Percentiles rank a stretch among this genome's conserved stretches.
These are phyloP conservation scores for Epirrhoe tristata DNA, from an alignment of 2,888 invertebrate species.

Conservation along the genomic window DNA sequence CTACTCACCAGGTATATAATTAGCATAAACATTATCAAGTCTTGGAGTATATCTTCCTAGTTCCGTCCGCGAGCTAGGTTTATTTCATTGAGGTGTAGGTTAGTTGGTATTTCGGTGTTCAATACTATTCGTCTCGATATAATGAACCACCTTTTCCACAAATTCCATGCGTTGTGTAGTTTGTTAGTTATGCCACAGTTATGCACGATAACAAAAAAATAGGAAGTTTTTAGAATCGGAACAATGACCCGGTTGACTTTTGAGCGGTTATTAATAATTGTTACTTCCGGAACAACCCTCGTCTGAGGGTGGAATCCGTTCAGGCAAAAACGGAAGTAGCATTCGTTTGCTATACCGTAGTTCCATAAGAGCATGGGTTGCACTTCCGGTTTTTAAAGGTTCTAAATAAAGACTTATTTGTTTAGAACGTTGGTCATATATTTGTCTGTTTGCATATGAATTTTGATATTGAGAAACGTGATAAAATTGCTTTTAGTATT, in stretches of 20 bases:
- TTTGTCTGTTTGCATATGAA: neutral
- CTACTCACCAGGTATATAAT: conserved; percentile 34
- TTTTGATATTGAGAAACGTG: neutral
- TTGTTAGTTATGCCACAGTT: no score
- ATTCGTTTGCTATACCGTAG: conserved; percentile 75
- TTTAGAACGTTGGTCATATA: conserved; percentile 12
- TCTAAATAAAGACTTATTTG: conserved; percentile 27
- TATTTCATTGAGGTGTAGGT: conserved; percentile 15
- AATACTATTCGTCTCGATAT: conserved; percentile 27
- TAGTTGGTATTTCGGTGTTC: conserved; percentile 15
- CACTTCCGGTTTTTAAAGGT: conserved; percentile 67
- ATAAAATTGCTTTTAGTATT: neutral
- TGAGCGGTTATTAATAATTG: conserved; percentile 75
- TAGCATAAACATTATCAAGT: conserved; percentile 31
- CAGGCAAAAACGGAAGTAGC: conserved; percentile 81
- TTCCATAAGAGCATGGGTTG: conserved; percentile 78
- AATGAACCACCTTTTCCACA: conserved; percentile 18
- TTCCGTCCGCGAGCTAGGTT: neutral
- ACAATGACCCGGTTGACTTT: conserved; percentile 75
- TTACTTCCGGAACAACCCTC: conserved; percentile 81
- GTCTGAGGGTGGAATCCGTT: conserved; percentile 71
- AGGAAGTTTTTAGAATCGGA: conserved; percentile 67
- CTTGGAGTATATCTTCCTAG: conserved; percentile 3
- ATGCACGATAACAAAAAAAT: conserved; percentile 41
- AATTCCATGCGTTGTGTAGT: conserved; percentile 21